Evolutionary conservation across 2,113 vertebrate genomes (phyloP).

Genomic region (Brachyhypopomus occidentalis): DNA sequence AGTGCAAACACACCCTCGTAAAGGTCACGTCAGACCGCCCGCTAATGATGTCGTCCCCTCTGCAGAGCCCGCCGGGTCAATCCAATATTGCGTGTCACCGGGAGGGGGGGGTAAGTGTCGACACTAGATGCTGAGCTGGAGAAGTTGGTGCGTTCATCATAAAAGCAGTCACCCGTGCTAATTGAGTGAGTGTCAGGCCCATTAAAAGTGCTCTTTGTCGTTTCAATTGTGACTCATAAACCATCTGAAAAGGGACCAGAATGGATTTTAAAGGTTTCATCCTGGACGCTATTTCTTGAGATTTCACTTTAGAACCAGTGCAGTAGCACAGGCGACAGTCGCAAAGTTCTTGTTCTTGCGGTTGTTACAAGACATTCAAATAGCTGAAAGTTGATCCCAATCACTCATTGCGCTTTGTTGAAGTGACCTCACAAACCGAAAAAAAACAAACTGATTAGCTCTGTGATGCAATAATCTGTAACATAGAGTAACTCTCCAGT

Average conservation of each 20-base stretch:
- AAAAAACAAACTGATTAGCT: too few species aligned
- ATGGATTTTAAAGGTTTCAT: too few species aligned
- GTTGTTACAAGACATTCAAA: too few species aligned
- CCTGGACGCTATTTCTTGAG: too few species aligned
- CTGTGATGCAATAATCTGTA: too few species aligned
- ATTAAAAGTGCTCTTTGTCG: slow-evolving; percentile 59
- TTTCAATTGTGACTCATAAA: slow-evolving; percentile 42
- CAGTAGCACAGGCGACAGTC: too few species aligned
- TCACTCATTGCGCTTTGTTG: too few species aligned
- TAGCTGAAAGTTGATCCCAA: too few species aligned
- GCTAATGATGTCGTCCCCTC: slow-evolving; percentile 69
- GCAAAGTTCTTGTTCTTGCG: too few species aligned
- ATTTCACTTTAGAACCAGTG: too few species aligned
- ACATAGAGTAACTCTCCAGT: too few species aligned
- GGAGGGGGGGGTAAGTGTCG: neutral
- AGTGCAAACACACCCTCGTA: slow-evolving; percentile 43
- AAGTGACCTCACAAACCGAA: too few species aligned
- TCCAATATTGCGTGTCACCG: slow-evolving; percentile 64
- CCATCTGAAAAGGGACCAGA: neutral
- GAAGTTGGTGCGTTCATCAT: slow-evolving; percentile 44
- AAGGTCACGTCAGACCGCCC: slow-evolving; percentile 54
- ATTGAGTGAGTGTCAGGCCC: slow-evolving; percentile 55
- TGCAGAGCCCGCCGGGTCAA: slow-evolving; percentile 64
- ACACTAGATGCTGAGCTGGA: slow-evolving; percentile 6
- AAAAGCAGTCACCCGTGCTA: slow-evolving; percentile 57